Conservation (phyloP, 2,888 invertebrate species). For the Aleiodes testaceus region DNA sequence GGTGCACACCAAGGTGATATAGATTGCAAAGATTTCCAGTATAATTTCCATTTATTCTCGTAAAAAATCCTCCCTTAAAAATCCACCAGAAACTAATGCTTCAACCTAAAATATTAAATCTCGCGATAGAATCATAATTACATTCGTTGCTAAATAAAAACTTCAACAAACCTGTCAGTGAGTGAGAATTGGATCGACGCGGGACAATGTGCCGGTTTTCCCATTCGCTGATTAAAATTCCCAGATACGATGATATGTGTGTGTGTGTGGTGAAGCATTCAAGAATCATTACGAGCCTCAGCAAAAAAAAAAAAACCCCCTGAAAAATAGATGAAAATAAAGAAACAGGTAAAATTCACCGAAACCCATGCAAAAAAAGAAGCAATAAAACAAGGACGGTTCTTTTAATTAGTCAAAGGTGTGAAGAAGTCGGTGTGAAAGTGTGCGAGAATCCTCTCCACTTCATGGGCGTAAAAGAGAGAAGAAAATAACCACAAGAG, state of each 20-base stretch:
- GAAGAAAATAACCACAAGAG: slow-evolving; percentile 11
- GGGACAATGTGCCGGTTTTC: too few species aligned
- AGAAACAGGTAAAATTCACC: slow-evolving; percentile 25
- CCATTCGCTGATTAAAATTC: too few species aligned
- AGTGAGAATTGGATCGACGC: too few species aligned
- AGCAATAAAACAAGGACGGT: slow-evolving; percentile 51
- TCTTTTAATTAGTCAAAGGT: slow-evolving; percentile 68
- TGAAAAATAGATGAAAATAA: slow-evolving; percentile 26
- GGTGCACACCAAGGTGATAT: slow-evolving; percentile 34
- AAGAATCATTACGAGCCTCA: slow-evolving; percentile 1
- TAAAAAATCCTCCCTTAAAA: too few species aligned
- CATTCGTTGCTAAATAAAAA: background rate
- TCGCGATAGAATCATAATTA: background rate
- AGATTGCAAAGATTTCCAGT: slow-evolving; percentile 21
- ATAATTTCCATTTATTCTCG: background rate
- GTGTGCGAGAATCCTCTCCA: slow-evolving; percentile 53
- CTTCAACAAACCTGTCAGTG: too few species aligned
- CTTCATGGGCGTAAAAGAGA: slow-evolving; percentile 27
- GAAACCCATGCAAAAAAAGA: slow-evolving; percentile 47
- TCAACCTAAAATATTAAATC: background rate
- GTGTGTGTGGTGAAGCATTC: slow-evolving; percentile 1
- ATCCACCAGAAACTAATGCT: background rate
- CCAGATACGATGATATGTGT: slow-evolving; percentile 1
- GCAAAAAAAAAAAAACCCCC: slow-evolving; percentile 20
- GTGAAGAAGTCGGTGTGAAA: slow-evolving; percentile 64